Percentiles rank a stretch among this genome's conserved stretches.
Conservation (phyloP, 2,113 vertebrate genomes). For the Pomatorhinus ruficollis region DNA sequence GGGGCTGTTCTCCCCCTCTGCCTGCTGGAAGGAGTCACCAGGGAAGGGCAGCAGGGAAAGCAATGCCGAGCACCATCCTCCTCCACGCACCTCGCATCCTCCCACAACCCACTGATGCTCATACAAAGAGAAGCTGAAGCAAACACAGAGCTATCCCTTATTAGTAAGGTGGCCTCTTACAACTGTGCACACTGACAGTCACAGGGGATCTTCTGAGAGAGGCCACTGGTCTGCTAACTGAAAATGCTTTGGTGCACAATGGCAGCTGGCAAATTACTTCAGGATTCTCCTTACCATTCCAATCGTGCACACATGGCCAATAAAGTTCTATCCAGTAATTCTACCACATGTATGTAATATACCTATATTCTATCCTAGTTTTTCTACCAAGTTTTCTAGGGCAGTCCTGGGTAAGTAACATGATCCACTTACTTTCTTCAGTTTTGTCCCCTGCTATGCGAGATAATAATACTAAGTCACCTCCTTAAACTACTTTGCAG, state of each 20-base stretch:
- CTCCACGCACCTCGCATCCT: neutral
- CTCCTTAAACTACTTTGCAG: neutral
- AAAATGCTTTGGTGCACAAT: neutral
- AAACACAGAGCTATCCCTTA: accelerated
- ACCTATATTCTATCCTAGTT: neutral
- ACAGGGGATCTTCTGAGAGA: neutral
- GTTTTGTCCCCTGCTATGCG: accelerated
- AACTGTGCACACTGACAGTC: neutral
- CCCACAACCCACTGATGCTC: neutral
- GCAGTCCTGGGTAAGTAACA: neutral
- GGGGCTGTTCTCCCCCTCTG: neutral
- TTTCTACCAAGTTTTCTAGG: neutral
- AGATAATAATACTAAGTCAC: neutral
- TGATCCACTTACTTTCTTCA: neutral
- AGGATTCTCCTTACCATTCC: neutral
- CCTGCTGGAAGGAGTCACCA: neutral
- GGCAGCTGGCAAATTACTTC: neutral
- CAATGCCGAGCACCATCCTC: accelerated
- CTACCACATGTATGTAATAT: neutral
- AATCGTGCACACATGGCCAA: neutral
- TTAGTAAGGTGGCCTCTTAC: neutral
- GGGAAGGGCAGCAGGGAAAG: neutral
- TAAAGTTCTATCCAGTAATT: neutral
- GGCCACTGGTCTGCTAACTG: neutral
- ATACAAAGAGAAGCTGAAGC: neutral